Percentiles rank a stretch among this genome's conserved stretches.
phyloP scores from a whole-genome alignment of 2,113 vertebrate genomes.

The Azemiops feae region DNA sequence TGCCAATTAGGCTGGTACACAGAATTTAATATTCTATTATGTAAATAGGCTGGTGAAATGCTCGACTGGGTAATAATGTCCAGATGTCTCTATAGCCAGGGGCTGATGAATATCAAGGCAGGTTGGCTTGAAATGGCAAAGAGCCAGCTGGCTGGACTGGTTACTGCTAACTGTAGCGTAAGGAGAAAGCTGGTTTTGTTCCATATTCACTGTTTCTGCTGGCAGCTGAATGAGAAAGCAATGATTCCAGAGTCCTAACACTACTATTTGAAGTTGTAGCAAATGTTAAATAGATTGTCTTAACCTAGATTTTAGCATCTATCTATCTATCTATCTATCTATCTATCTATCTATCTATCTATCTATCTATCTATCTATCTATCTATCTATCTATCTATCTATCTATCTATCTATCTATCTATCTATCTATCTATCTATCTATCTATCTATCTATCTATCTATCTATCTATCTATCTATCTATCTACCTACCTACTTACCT shows the following conservation, averaged over 20 bases:
- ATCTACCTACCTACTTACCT: too few relatives aligned
- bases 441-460: too few relatives aligned
- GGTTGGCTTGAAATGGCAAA: conserved; percentile 65
- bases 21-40: conserved; percentile 76
- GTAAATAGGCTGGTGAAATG: conserved; percentile 66
- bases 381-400: too few relatives aligned
- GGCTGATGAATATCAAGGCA: conserved; percentile 73
- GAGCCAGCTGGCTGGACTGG: conserved; percentile 71
- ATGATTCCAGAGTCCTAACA: not conserved
- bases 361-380: too few relatives aligned
- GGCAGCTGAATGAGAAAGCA: conserved; percentile 23
- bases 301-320: accelerated
- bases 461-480: too few relatives aligned
- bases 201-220: conserved; percentile 74
- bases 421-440: too few relatives aligned
- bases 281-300: not conserved
- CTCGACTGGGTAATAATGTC: conserved; percentile 77
- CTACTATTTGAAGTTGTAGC: not conserved
- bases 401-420: too few relatives aligned
- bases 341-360: too few relatives aligned
- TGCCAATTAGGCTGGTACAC: conserved; percentile 60
- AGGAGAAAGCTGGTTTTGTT: conserved; percentile 67
- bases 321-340: not conserved
- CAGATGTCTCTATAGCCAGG: conserved; percentile 77
- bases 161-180: conserved; percentile 59